Percentiles rank a stretch among this genome's conserved stretches.
phyloP scores from a whole-genome alignment of 2,888 invertebrate genomes.

The Neocrepidodera transversa region DNA sequence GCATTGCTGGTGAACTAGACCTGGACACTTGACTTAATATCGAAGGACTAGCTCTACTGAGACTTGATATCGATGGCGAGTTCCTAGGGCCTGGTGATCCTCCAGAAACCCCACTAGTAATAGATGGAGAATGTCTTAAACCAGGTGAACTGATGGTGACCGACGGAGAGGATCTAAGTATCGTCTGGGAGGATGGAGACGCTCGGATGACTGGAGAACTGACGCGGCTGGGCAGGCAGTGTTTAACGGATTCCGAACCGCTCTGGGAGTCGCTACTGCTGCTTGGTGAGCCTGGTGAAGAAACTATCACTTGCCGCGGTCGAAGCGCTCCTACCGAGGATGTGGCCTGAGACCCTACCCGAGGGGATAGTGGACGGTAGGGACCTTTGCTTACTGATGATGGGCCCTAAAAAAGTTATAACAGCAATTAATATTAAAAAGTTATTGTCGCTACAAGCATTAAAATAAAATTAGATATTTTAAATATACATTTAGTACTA shows the following conservation, averaged over 20 bases:
- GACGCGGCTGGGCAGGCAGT: slow-evolving; percentile 62
- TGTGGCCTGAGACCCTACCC: slow-evolving; percentile 67
- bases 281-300: slow-evolving; percentile 81
- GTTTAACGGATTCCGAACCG: slow-evolving; percentile 79
- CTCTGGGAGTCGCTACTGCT: slow-evolving; percentile 82
- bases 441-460: too few relatives aligned
- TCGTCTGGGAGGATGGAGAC: slow-evolving; percentile 58
- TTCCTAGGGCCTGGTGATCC: slow-evolving; percentile 48
- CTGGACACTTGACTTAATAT: slow-evolving; percentile 51
- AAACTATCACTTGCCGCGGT: slow-evolving; percentile 67
- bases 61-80: slow-evolving; percentile 55
- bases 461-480: too few relatives aligned
- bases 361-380: slow-evolving; percentile 75
- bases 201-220: slow-evolving; percentile 60
- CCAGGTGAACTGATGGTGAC: slow-evolving; percentile 49
- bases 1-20: slow-evolving; percentile 60
- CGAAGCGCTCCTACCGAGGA: slow-evolving; percentile 50
- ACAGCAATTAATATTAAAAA: too few relatives aligned
- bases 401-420: slow-evolving; percentile 65
- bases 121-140: slow-evolving; percentile 47
- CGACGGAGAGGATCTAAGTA: slow-evolving; percentile 58
- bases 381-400: slow-evolving; percentile 76
- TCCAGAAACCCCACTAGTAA: slow-evolving; percentile 36
- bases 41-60: slow-evolving; percentile 61
- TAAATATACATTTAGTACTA: too few relatives aligned